phyloP scores from a whole-genome alignment of 2,888 invertebrate species.

The Serrognathus titanus region DNA sequence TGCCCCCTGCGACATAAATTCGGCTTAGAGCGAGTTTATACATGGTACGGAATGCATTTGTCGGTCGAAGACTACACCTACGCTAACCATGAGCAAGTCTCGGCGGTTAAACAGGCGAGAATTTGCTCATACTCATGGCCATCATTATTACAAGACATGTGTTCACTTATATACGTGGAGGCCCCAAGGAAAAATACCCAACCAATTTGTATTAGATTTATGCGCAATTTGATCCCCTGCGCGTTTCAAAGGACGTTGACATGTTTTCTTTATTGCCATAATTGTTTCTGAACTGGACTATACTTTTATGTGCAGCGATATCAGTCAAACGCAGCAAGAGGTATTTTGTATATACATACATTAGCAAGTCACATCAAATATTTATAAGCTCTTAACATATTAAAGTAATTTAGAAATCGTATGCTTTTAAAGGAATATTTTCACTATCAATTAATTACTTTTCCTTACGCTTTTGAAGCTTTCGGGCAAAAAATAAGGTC shows the following conservation, averaged over 20 bases:
- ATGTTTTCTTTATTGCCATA: not conserved
- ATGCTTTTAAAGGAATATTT: too few relatives aligned
- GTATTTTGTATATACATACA: too few relatives aligned
- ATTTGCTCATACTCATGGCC: not conserved
- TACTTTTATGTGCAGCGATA: too few relatives aligned
- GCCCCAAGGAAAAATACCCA: not conserved
- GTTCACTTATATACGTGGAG: not conserved
- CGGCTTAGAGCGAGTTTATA: not conserved
- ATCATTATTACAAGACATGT: not conserved
- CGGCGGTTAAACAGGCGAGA: not conserved
- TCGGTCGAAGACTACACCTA: not conserved
- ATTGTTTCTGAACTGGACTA: too few relatives aligned
- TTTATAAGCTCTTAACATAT: too few relatives aligned
- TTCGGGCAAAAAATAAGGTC: not conserved
- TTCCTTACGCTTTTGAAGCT: not conserved
- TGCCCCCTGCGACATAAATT: not conserved
- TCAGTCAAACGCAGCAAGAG: too few relatives aligned
- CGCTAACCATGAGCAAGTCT: not conserved
- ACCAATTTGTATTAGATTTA: conserved; percentile 1
- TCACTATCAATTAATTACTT: too few relatives aligned
- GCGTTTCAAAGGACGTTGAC: not conserved
- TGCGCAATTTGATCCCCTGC: not conserved
- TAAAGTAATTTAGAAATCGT: too few relatives aligned
- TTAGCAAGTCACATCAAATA: too few relatives aligned
- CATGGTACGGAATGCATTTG: not conserved